Conservation (phyloP, 2,797 vertebrate genomes). For the Buceros bicornis region DNA sequence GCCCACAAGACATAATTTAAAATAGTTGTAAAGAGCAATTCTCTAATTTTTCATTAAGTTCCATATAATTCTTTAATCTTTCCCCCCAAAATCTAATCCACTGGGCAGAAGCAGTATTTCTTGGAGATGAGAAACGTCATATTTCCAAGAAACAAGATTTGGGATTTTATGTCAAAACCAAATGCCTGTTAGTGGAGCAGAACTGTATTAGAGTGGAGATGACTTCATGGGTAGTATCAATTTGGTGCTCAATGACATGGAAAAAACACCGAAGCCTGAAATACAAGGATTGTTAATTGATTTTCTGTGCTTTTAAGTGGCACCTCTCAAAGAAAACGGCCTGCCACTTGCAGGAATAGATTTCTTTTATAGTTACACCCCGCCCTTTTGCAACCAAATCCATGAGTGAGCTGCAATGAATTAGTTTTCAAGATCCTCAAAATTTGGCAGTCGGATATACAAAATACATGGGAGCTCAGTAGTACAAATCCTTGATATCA, state of each 20-base stretch:
- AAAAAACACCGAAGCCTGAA: not conserved
- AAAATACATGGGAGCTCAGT: not conserved
- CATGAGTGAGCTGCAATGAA: not conserved
- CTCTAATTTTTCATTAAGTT: not conserved
- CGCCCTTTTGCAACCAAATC: not conserved
- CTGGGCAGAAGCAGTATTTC: not conserved
- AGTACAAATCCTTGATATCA: not conserved
- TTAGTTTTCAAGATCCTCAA: not conserved
- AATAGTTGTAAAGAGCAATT: not conserved
- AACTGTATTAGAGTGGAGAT: not conserved
- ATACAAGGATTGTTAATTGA: not conserved
- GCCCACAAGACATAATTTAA: not conserved
- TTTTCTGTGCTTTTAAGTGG: not conserved
- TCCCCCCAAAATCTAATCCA: not conserved
- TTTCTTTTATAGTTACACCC: not conserved
- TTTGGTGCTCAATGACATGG: not conserved
- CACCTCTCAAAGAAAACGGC: not conserved
- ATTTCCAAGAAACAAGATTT: not conserved
- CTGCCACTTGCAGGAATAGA: not conserved
- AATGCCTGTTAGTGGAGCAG: not conserved
- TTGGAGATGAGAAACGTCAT: not conserved
- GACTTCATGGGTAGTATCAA: not conserved
- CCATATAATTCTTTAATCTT: not conserved
- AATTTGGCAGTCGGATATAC: not conserved
- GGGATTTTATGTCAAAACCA: not conserved